Base-by-base conservation (phyloP, 2,888 invertebrate genomes). In the Odontothrips loti region DNA sequence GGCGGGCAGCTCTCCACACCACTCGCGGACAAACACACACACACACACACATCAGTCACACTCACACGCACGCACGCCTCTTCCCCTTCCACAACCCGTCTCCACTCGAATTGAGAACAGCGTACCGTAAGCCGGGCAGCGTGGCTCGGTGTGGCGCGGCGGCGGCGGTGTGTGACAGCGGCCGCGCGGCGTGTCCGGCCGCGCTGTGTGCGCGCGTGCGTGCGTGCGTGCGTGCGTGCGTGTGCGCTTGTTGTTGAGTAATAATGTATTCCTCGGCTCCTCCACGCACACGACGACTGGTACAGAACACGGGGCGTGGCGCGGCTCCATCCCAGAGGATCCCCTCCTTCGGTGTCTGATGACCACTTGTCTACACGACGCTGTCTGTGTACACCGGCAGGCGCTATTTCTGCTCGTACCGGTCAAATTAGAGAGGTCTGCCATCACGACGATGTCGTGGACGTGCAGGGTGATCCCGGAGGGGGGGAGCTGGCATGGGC, bases 91-190 rank as follows among this genome's bases (percentile, higher is more conserved):
- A 75, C 68, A 75, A 75, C 68, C 68, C 68, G 68, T 75, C 27
- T 75, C 68, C 23, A 75, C 23, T 27, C 68, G 68, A 75, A 75
- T 75, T 75, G 68, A 75, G 68, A 75, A 75, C 68, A 75, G 68
- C 68, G 68, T 75, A 75, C 68, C 68, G 68, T 75, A 75, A 75
- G 68, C 68, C 68, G 68, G 68, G 68, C 68, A 27, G 58, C 34
- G 58, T n/a, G 58, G 58, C 20, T 8, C 58, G 58, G 58, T 17
- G 58, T n/a, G 58, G 58, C 20, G 15, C 20, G 58, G 20, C 20
- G 58, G 58, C 58, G 58, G 20, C 20, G 51, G 15, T 11, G 58
- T 58, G 20, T n/a, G 58, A n/a, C 58, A 43, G 20, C 58, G 17
- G 11, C 17, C 58, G 20, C 58, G 58, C 58, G 20, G 15, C 58